Percentiles rank a stretch among this genome's conserved stretches.
Conservation (phyloP, 2,797 vertebrate species). For the Myripristis murdjan region DNA sequence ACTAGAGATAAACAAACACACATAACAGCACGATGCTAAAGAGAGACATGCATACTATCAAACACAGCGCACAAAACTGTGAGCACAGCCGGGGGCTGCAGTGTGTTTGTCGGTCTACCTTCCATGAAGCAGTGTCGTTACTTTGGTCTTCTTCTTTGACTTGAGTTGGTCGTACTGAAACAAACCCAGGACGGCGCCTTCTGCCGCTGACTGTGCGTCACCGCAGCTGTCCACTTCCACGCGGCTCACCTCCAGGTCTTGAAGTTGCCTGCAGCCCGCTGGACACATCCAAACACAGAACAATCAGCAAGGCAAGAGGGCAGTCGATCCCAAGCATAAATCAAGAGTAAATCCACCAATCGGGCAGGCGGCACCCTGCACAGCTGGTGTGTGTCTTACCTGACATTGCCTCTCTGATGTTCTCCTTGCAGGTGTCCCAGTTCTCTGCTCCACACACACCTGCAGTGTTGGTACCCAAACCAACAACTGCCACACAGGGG, state of each 20-base stretch:
- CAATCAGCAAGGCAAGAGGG: conserved; percentile 4
- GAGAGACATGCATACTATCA: neutral
- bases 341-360: neutral
- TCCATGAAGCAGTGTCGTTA: conserved; percentile 87
- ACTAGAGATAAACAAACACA: conserved; percentile 70
- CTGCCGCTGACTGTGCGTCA: conserved; percentile 94
- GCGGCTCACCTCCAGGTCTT: conserved; percentile 91
- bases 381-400: conserved; percentile 75
- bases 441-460: conserved; percentile 91
- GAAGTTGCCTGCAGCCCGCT: conserved; percentile 93
- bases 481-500: conserved; percentile 91
- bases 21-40: neutral
- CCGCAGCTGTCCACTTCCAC: conserved; percentile 95
- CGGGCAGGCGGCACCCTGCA: no score
- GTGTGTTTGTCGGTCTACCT: conserved; percentile 80
- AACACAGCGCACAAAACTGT: neutral
- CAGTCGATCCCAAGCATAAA: neutral
- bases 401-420: conserved; percentile 91
- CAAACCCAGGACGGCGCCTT: conserved; percentile 93
- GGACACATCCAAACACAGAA: conserved; percentile 7
- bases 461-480: conserved; percentile 88
- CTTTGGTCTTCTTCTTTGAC: conserved; percentile 91
- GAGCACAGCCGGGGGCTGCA: neutral
- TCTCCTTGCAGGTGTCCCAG: conserved; percentile 94
- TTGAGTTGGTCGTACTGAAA: conserved; percentile 94